A percentile compares a stretch with the other conserved stretches of the same genome.
Conservation (phyloP, 2,113 vertebrate species). For the Octodon degus region DNA sequence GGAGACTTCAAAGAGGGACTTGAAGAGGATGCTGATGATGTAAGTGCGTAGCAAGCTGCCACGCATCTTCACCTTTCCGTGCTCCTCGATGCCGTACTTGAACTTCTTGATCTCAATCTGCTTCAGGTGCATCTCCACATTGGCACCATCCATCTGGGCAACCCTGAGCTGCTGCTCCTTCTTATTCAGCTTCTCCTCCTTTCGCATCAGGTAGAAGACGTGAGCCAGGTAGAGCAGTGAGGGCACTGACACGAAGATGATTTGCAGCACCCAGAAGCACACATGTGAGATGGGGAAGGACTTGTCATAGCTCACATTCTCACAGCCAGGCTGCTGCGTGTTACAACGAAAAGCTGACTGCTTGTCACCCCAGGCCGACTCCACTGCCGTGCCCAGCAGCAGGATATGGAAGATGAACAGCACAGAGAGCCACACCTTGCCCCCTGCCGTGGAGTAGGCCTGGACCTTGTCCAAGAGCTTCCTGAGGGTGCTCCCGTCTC, state of each 20-base stretch:
- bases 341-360: constrained; percentile 98
- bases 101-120: constrained; percentile 98
- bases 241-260: constrained; percentile 98
- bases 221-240: constrained; percentile 97
- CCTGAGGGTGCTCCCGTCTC: constrained; percentile 98
- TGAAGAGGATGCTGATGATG: constrained; percentile 98
- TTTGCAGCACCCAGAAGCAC: constrained; percentile 98
- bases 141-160: constrained; percentile 94
- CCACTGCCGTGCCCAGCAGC: constrained; percentile 95
- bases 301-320: constrained; percentile 99
- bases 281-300: constrained; percentile 99
- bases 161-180: constrained; percentile 94
- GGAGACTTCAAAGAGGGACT: constrained; percentile 96
- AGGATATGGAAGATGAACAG: constrained; percentile 99
- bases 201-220: constrained; percentile 97
- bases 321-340: constrained; percentile 97
- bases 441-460: constrained; percentile 97
- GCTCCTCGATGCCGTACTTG: constrained; percentile 96
- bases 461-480: constrained; percentile 99
- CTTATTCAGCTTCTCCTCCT: constrained; percentile 96
- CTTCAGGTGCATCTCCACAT: constrained; percentile 96
- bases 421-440: constrained; percentile 98
- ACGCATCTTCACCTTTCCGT: constrained; percentile 98
- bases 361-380: constrained; percentile 98
- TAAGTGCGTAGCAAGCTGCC: constrained; percentile 97